phyloP scores from a whole-genome alignment of 2,888 invertebrate genomes.

The Syrista parreyssii region DNA sequence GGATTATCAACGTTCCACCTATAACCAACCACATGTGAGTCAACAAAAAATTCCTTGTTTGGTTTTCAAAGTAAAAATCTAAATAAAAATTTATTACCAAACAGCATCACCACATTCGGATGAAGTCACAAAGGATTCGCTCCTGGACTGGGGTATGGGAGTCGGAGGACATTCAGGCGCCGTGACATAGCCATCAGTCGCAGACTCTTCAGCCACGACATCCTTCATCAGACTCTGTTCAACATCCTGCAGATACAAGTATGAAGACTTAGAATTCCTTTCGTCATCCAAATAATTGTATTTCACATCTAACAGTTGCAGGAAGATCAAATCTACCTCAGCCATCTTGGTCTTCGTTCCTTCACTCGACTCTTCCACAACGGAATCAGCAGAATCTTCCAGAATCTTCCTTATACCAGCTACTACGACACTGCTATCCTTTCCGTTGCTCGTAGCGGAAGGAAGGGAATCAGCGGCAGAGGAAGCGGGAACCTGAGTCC shows the following conservation, averaged over 20 bases:
- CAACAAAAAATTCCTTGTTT: not conserved
- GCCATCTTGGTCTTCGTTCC: not conserved
- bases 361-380: constrained; percentile 15
- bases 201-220: constrained; percentile 66
- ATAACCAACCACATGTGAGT: not conserved
- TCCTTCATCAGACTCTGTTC: constrained; percentile 13
- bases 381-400: constrained; percentile 40
- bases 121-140: constrained; percentile 77
- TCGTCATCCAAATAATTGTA: not conserved
- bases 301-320: not conserved
- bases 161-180: constrained; percentile 78
- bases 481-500: constrained; percentile 50
- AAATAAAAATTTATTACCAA: not conserved
- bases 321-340: not conserved
- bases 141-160: constrained; percentile 68
- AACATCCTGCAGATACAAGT: not conserved
- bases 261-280: not conserved
- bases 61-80: not conserved
- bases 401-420: constrained; percentile 45
- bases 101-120: constrained; percentile 72
- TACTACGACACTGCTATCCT: constrained; percentile 29
- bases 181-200: constrained; percentile 74
- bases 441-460: constrained; percentile 26
- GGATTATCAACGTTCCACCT: constrained; percentile 21
- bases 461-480: constrained; percentile 27